phyloP scores from a whole-genome alignment of 1,140 invertebrate genomes.

The Anastatus disparis region DNA sequence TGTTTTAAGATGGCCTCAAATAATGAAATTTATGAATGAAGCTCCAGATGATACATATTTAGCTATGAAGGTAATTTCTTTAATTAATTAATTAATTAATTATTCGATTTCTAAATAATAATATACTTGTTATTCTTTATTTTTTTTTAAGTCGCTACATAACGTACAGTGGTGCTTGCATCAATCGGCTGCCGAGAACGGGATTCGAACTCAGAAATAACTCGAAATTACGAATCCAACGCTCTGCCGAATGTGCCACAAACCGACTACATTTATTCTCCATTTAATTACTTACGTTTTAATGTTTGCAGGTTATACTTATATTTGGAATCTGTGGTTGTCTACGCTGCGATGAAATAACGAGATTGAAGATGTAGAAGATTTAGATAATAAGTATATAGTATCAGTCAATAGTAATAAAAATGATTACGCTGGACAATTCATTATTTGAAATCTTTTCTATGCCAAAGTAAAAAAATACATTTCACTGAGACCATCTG shows the following conservation, averaged over 20 bases:
- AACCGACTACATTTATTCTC: too few relatives aligned
- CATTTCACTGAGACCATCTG: slow-evolving; percentile 22
- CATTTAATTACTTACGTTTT: slow-evolving; percentile 3
- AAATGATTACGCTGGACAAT: slow-evolving; percentile 26
- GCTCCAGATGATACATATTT: slow-evolving; percentile 19
- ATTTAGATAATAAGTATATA: slow-evolving; percentile 34
- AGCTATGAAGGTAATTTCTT: slow-evolving; percentile 22
- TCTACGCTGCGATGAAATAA: slow-evolving; percentile 42
- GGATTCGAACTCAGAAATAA: too few relatives aligned
- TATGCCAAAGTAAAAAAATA: slow-evolving; percentile 19
- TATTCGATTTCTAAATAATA: background rate
- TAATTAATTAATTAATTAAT: background rate
- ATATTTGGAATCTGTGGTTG: slow-evolving; percentile 38
- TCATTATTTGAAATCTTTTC: slow-evolving; percentile 25
- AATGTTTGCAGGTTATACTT: slow-evolving; percentile 21
- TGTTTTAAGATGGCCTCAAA: slow-evolving; percentile 26
- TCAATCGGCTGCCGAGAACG: too few relatives aligned
- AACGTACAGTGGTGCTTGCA: too few relatives aligned
- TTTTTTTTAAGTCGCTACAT: too few relatives aligned
- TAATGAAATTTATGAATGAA: slow-evolving; percentile 28
- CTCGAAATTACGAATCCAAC: too few relatives aligned
- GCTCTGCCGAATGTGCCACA: too few relatives aligned
- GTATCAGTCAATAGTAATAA: slow-evolving; percentile 30
- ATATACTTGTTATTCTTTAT: background rate
- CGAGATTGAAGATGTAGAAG: slow-evolving; percentile 39